phyloP scores from a whole-genome alignment of 2,797 vertebrate species.

The Acipenser oxyrinchus region DNA sequence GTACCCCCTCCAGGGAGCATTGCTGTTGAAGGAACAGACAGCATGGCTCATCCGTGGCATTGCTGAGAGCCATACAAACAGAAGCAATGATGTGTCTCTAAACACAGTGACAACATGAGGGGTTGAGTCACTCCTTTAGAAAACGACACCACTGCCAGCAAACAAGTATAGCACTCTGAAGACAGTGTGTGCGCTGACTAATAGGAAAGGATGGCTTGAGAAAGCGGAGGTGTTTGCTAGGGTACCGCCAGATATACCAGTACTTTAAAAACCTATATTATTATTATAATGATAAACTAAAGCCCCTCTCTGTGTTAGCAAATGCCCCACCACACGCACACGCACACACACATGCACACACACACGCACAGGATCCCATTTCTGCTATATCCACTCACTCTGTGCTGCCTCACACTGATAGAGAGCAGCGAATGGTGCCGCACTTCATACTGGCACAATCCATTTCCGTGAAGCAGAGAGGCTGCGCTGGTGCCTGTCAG shows the following conservation, averaged over 20 bases:
- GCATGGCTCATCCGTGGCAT: constrained; percentile 28
- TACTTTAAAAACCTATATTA: no score
- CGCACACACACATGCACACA: constrained; percentile 2
- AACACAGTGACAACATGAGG: constrained; percentile 36
- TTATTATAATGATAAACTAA: no score
- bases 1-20: neutral
- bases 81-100: constrained; percentile 28
- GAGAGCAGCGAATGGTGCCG: no score
- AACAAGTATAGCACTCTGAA: constrained; percentile 21
- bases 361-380: constrained; percentile 5
- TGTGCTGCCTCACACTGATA: neutral
- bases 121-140: constrained; percentile 21
- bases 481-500: constrained; percentile 33
- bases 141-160: constrained; percentile 37
- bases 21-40: neutral
- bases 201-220: no score
- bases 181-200: no score
- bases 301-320: no score
- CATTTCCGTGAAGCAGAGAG: constrained; percentile 30
- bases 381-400: constrained; percentile 4
- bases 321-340: constrained; percentile 6
- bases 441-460: constrained; percentile 38
- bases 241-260: no score
- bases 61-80: constrained; percentile 36
- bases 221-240: no score